These are phyloP conservation scores for Lomographa bimaculata DNA, from an alignment of 2,888 invertebrate genomes.

Conservation along the genomic window DNA sequence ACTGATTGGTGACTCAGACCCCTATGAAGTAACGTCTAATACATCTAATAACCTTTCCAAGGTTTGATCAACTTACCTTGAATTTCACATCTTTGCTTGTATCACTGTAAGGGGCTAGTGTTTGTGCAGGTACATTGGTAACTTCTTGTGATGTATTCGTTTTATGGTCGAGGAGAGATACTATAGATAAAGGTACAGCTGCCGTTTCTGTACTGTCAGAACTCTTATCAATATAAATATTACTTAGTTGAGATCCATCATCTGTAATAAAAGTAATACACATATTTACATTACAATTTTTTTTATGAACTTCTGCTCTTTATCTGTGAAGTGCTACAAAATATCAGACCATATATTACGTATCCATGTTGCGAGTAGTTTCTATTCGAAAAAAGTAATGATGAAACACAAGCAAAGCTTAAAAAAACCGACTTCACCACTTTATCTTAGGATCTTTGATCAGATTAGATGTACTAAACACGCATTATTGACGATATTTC, in stretches of 20 bases:
- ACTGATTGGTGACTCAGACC: too few species aligned
- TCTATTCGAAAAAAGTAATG: too few species aligned
- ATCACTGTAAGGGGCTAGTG: constrained; percentile 35
- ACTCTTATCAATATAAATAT: constrained; percentile 34
- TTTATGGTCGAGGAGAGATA: constrained; percentile 30
- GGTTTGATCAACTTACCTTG: constrained; percentile 47
- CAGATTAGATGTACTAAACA: too few species aligned
- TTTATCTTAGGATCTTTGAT: too few species aligned
- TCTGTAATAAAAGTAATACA: constrained; percentile 40
- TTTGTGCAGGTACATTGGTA: constrained; percentile 28
- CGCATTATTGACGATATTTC: too few species aligned
- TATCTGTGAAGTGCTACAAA: neutral
- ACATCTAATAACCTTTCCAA: too few species aligned
- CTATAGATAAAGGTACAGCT: constrained; percentile 37
- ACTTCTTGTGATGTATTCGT: constrained; percentile 21
- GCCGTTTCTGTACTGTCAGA: constrained; percentile 31
- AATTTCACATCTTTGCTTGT: constrained; percentile 44
- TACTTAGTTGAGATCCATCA: constrained; percentile 40
- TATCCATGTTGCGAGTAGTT: too few species aligned
- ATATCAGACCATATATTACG: neutral
- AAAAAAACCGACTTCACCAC: too few species aligned
- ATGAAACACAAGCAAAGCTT: too few species aligned
- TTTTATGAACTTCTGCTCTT: neutral
- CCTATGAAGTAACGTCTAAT: too few species aligned
- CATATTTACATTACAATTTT: neutral